Evolutionary conservation across 1,140 invertebrate species (phyloP), one percentile per base, ranked within the genome.

Genomic region (Caenorhabditis tropicalis): DNA sequence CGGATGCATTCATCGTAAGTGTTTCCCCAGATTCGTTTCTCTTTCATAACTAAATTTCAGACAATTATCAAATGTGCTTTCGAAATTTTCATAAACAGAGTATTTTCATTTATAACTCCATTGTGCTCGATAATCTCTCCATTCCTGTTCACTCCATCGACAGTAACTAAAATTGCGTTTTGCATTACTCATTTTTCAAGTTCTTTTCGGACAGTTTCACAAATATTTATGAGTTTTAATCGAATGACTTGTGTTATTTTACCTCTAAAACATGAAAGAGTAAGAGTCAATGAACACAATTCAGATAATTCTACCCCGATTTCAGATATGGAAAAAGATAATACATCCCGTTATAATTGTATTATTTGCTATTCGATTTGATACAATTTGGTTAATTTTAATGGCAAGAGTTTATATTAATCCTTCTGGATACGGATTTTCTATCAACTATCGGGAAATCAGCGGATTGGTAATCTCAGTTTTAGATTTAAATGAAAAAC

Each of bases 211-310:
- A 60, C 29, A 2, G 5, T 60, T 4, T 60, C 29, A 7, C 58
- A 60, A 60, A 60, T 60, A 31, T 5, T 36, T 15, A 60, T 60
- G 29, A 60, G 58, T n/a, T 36, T 60, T 31, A 60, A 60, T 60
- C 6, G 58, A 60, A 60, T 60, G 58, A 60, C 58, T n/a, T 60
- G 58, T 60, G 58, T 60, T 19, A 33, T 60, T 5, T 16, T 60
- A 0, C 58, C 58, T 4, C 2, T 60, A 1, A 31, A 33, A 15
- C 58, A 60, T 60, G 51, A 56, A 9, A 56, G 15, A 27, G 51
- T 56, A 27, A 27, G 51, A 27, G 7, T 27, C 7, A 56, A 12
- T 43, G 39, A 43, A 6, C 39, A 12, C 9, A 9, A 27, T 5
- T 9, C 9, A 1, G 16, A 33, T 0, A 5, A 33, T 33, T 33